Evolutionary conservation across 2,888 invertebrate species (phyloP).

Genomic region (Parnassius apollo): DNA sequence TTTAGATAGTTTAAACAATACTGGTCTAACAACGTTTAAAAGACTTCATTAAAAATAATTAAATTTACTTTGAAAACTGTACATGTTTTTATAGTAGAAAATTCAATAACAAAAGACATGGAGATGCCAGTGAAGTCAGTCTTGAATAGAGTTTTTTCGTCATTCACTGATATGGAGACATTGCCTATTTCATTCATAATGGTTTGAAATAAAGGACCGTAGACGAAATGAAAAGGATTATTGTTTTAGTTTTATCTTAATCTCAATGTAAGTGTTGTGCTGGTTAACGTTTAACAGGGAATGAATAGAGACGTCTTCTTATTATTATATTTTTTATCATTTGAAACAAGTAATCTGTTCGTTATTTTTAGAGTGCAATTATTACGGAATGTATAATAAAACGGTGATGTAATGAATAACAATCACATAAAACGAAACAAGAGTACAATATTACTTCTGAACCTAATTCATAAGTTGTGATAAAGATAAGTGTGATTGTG

Average conservation of each 20-base stretch:
- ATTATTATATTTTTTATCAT: neutral
- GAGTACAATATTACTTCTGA: too few species aligned
- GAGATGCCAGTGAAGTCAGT: slow-evolving; percentile 29
- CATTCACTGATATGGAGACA: slow-evolving; percentile 57
- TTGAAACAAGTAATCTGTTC: neutral
- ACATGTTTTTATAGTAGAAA: slow-evolving; percentile 42
- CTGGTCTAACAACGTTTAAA: too few species aligned
- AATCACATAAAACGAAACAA: too few species aligned
- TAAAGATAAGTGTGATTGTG: too few species aligned
- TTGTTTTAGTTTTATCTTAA: slow-evolving; percentile 80
- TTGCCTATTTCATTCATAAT: slow-evolving; percentile 58
- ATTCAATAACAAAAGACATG: slow-evolving; percentile 51
- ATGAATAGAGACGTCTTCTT: slow-evolving; percentile 37
- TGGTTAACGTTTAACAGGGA: slow-evolving; percentile 42
- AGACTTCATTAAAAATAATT: too few species aligned
- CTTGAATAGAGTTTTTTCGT: slow-evolving; percentile 52
- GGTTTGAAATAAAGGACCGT: slow-evolving; percentile 68
- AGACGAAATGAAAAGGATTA: slow-evolving; percentile 75
- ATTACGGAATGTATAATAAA: neutral
- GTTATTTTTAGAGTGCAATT: neutral
- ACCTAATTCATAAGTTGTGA: too few species aligned
- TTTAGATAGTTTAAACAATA: too few species aligned
- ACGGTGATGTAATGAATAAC: too few species aligned
- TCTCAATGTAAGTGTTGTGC: slow-evolving; percentile 68
- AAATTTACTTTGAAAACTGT: slow-evolving; percentile 18